Evolutionary conservation across 2,888 invertebrate genomes (phyloP).

Genomic region (Smittia sp.): DNA sequence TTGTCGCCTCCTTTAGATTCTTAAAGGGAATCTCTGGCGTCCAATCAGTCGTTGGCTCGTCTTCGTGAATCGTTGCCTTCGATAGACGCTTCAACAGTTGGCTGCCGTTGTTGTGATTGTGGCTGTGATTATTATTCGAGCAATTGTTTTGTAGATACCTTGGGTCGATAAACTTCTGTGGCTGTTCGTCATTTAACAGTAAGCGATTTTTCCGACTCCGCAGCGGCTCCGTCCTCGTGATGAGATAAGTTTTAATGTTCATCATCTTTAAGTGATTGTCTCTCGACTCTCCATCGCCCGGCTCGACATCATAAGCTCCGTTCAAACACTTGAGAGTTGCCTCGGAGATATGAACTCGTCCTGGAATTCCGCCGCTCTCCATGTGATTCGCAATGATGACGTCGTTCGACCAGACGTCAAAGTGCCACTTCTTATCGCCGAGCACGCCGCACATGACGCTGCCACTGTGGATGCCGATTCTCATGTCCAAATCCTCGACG

Average conservation of each 20-base stretch:
- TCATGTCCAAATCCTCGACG: slow-evolving; percentile 91
- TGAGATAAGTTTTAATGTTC: slow-evolving; percentile 82
- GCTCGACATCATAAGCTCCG: slow-evolving; percentile 89
- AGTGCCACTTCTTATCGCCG: slow-evolving; percentile 89
- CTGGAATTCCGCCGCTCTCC: slow-evolving; percentile 95
- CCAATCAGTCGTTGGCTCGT: slow-evolving; percentile 80
- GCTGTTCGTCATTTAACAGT: slow-evolving; percentile 34
- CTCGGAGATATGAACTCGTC: slow-evolving; percentile 93
- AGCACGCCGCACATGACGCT: slow-evolving; percentile 94
- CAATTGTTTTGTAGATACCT: slow-evolving; percentile 47
- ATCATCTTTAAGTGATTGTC: slow-evolving; percentile 83
- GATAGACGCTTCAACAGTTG: slow-evolving; percentile 44
- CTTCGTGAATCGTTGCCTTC: slow-evolving; percentile 59
- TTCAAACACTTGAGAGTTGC: slow-evolving; percentile 81
- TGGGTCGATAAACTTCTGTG: slow-evolving; percentile 38
- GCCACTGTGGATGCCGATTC: slow-evolving; percentile 96
- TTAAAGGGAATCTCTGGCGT: slow-evolving; percentile 87
- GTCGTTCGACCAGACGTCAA: slow-evolving; percentile 91
- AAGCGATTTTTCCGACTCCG: slow-evolving; percentile 56
- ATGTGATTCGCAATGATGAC: slow-evolving; percentile 88
- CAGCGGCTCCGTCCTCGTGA: slow-evolving; percentile 77
- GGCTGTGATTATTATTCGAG: slow-evolving; percentile 49
- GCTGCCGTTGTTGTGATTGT: slow-evolving; percentile 46
- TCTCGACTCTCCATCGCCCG: slow-evolving; percentile 80
- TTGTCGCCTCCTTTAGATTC: slow-evolving; percentile 12